These are phyloP conservation scores for Xiphophorus birchmanni DNA, from an alignment of 2,797 vertebrate genomes.

Conservation along the genomic window DNA sequence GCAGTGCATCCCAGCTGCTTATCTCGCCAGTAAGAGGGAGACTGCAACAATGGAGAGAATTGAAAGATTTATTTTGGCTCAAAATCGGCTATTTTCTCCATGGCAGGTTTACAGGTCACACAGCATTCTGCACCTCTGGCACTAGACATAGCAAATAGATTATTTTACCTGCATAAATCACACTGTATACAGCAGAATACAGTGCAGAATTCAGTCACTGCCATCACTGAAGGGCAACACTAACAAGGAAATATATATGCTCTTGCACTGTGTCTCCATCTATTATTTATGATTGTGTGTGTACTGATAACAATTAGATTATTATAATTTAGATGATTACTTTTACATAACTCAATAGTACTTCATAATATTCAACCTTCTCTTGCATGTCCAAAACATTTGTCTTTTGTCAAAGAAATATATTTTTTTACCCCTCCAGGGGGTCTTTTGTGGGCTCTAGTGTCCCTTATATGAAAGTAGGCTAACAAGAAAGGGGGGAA, in stretches of 20 bases:
- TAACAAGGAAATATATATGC: neutral
- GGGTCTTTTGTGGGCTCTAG: too few relatives aligned
- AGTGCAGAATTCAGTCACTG: constrained; percentile 1
- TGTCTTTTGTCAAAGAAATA: neutral
- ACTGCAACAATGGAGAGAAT: constrained; percentile 31
- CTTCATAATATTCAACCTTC: neutral
- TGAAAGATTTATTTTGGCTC: constrained; percentile 38
- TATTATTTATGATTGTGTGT: neutral
- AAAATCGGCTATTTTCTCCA: constrained; percentile 14
- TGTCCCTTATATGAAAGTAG: too few relatives aligned
- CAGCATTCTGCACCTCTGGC: constrained; percentile 11
- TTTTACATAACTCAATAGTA: neutral
- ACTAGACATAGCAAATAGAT: constrained; percentile 15
- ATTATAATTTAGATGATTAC: neutral
- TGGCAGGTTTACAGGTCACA: constrained; percentile 24
- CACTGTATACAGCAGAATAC: constrained; percentile 1
- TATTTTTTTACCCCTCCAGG: too few relatives aligned
- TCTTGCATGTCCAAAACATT: neutral
- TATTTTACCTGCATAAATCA: constrained; percentile 17
- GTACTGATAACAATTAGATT: neutral
- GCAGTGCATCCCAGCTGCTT: constrained; percentile 12
- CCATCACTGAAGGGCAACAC: neutral
- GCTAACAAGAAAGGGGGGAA: too few relatives aligned
- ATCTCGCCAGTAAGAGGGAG: constrained; percentile 30
- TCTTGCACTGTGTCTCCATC: neutral